Evolutionary conservation across 1,140 invertebrate species (phyloP).

Genomic region (Tetraneura akinire): DNA sequence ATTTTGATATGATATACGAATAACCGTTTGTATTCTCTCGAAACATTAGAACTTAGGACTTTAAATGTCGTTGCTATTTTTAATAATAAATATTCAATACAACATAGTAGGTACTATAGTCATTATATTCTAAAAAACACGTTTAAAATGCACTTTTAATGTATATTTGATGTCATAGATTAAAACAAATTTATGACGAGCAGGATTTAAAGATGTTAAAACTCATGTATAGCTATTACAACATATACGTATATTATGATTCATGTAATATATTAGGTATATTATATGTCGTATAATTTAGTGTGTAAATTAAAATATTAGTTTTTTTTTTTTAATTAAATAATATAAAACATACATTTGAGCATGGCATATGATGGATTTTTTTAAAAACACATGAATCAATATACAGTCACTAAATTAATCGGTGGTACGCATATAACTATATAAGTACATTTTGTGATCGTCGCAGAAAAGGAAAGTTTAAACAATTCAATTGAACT

Average conservation of each 20-base stretch:
- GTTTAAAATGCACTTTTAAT: conserved; percentile 7
- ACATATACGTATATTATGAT: background rate
- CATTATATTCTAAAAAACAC: background rate
- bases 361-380: too few relatives aligned
- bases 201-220: conserved; percentile 15
- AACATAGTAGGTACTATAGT: background rate
- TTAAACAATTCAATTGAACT: conserved; percentile 17
- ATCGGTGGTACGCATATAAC: too few relatives aligned
- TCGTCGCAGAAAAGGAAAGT: conserved; percentile 26
- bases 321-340: background rate
- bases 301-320: background rate
- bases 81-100: background rate
- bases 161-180: conserved; percentile 24
- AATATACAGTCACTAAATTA: too few relatives aligned
- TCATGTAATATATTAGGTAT: too few relatives aligned
- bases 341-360: too few relatives aligned
- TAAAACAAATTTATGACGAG: background rate
- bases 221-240: background rate
- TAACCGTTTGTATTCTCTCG: background rate
- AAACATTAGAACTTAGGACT: background rate
- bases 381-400: too few relatives aligned
- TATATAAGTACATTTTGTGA: too few relatives aligned
- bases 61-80: background rate
- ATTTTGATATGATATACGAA: background rate
- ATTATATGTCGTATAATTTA: too few relatives aligned